Evolutionary conservation across 2,888 invertebrate genomes (phyloP).

Genomic region (Stenoptilia bipunctidactyla): DNA sequence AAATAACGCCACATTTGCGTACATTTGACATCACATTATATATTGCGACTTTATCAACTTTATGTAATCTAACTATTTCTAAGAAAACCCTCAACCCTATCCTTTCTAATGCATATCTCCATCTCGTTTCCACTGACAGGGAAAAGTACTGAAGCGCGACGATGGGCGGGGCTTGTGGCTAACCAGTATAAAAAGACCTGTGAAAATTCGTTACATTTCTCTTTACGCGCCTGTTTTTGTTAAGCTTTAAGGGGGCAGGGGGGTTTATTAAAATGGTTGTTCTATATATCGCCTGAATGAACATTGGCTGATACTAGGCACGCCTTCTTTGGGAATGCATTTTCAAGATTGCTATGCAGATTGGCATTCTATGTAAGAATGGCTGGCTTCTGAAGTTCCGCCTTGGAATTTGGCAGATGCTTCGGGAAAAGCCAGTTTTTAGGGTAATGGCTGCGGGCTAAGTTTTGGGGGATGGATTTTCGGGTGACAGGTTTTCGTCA

Average conservation of each 20-base stretch:
- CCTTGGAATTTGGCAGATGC: slow-evolving; percentile 28
- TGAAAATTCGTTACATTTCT: slow-evolving; percentile 34
- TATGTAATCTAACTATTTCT: slow-evolving; percentile 59
- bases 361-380: slow-evolving; percentile 34
- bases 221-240: slow-evolving; percentile 24
- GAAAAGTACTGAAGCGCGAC: slow-evolving; percentile 50
- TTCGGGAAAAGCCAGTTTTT: slow-evolving; percentile 30
- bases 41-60: slow-evolving; percentile 48
- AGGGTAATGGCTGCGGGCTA: slow-evolving; percentile 30
- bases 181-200: slow-evolving; percentile 36
- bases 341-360: slow-evolving; percentile 67
- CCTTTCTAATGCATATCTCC: slow-evolving; percentile 44
- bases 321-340: slow-evolving; percentile 66
- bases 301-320: slow-evolving; percentile 66
- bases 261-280: slow-evolving; percentile 32
- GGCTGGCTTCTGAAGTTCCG: slow-evolving; percentile 35
- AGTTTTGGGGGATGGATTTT: slow-evolving; percentile 6
- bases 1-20: slow-evolving; percentile 65
- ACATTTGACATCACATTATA: slow-evolving; percentile 50
- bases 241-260: slow-evolving; percentile 25
- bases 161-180: slow-evolving; percentile 48
- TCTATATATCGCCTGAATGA: slow-evolving; percentile 67
- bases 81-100: slow-evolving; percentile 50
- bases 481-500: slow-evolving; percentile 17
- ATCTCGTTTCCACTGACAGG: slow-evolving; percentile 35